Evolutionary conservation across 2,888 invertebrate species (phyloP).

Genomic region (Himalopsyche kuldschensis): DNA sequence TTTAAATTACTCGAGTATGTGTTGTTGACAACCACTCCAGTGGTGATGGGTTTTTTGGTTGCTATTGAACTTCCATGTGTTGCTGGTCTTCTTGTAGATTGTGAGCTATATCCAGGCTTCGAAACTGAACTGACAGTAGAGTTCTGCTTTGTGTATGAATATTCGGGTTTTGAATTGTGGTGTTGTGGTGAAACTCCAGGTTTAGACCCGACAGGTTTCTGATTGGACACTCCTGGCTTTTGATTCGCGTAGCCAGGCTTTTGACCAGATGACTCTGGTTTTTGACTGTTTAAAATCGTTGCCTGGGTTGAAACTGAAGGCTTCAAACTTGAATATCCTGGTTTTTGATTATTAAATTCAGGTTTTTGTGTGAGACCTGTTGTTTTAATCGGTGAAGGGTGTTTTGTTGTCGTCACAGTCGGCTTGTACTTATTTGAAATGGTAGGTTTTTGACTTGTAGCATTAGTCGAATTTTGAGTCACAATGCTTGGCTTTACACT

Average conservation of each 20-base stretch:
- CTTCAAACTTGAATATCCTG: background rate
- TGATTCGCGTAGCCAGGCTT: background rate
- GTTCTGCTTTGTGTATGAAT: background rate
- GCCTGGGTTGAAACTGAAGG: background rate
- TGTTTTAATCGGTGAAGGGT: background rate
- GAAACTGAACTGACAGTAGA: background rate
- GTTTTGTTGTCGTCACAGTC: background rate
- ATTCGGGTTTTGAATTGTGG: background rate
- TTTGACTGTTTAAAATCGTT: background rate
- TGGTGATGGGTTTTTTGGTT: conserved; percentile 32
- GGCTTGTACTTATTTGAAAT: background rate
- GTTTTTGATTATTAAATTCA: background rate
- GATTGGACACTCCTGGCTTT: conserved; percentile 8
- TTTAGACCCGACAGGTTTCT: conserved; percentile 1
- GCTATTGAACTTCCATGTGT: conserved; percentile 4
- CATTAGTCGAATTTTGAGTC: background rate
- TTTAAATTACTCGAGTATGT: conserved; percentile 10
- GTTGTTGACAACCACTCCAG: conserved; percentile 26
- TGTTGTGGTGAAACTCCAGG: background rate
- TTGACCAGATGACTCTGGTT: conserved; percentile 2
- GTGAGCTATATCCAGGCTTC: background rate
- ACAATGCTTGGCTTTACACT: background rate
- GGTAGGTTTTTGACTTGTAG: background rate
- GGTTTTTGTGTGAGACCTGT: background rate
- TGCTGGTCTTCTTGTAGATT: conserved; percentile 11